Evolutionary conservation across 2,797 vertebrate genomes (phyloP).

Genomic region (Leucoraja ocellata): DNA sequence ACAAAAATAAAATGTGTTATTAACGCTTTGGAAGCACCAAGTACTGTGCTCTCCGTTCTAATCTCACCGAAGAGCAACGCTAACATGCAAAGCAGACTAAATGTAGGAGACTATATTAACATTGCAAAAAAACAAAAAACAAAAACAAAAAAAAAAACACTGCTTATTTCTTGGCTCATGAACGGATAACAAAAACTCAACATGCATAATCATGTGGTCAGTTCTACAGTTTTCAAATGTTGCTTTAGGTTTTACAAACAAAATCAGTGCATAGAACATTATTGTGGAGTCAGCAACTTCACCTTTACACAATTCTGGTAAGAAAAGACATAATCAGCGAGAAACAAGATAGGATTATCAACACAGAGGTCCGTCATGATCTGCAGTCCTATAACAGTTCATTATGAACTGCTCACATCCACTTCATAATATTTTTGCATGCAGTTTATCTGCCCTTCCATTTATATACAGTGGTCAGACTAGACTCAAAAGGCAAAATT

Average conservation of each 20-base stretch:
- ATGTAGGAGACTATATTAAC: conserved; percentile 3
- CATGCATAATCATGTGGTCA: conserved; percentile 23
- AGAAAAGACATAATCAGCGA: conserved; percentile 34
- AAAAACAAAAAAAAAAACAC: not conserved
- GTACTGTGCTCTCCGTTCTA: conserved; percentile 24
- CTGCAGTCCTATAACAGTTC: conserved; percentile 23
- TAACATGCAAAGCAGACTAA: conserved; percentile 28
- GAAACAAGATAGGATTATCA: conserved; percentile 27
- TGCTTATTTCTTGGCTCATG: conserved; percentile 13
- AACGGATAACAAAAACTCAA: conserved; percentile 24
- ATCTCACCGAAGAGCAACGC: not conserved
- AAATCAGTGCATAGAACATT: conserved; percentile 38
- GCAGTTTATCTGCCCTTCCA: conserved; percentile 32
- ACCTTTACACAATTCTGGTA: conserved; percentile 31
- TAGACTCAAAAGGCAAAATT: conserved; percentile 40
- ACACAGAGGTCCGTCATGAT: conserved; percentile 34
- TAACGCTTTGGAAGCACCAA: conserved; percentile 29
- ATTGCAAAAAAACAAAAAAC: not conserved
- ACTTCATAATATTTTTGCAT: conserved; percentile 23
- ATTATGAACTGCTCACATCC: conserved; percentile 26
- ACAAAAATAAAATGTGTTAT: not conserved
- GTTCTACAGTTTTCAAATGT: conserved; percentile 23
- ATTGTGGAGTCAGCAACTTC: conserved; percentile 25
- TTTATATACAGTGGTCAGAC: conserved; percentile 35
- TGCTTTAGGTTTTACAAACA: conserved; percentile 36